These are phyloP conservation scores for Columbina picui DNA, from an alignment of 2,113 vertebrate genomes.

Conservation along the genomic window DNA sequence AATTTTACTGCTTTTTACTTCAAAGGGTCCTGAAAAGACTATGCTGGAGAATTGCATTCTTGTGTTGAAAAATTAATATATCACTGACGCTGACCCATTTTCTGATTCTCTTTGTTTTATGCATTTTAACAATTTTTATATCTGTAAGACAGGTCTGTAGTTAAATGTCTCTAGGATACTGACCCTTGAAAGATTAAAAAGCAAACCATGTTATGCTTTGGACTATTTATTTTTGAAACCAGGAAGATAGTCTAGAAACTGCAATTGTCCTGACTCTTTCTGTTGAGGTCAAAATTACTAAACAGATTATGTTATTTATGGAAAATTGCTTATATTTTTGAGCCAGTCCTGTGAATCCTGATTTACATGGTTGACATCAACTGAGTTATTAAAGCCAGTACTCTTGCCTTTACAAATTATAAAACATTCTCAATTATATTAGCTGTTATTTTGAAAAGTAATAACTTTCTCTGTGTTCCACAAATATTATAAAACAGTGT, in stretches of 20 bases:
- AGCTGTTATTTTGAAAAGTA: not conserved
- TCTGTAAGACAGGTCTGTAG: conserved; percentile 32
- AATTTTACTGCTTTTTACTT: conserved; percentile 74
- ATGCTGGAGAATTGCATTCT: conserved; percentile 56
- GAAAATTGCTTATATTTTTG: not conserved
- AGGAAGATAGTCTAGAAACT: not conserved
- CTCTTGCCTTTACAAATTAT: not conserved
- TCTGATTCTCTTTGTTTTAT: conserved; percentile 56
- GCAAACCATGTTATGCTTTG: not conserved
- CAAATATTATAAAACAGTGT: not conserved
- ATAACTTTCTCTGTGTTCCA: not conserved
- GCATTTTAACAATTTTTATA: conserved; percentile 69
- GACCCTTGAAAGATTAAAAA: conserved; percentile 36
- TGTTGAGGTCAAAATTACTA: not conserved
- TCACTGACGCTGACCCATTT: conserved; percentile 77
- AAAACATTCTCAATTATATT: not conserved
- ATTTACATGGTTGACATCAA: not conserved
- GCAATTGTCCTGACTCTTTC: not conserved
- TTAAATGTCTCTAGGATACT: conserved; percentile 29
- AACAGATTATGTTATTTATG: not conserved
- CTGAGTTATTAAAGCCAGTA: not conserved
- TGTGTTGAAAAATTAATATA: conserved; percentile 79
- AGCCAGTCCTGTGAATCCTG: not conserved
- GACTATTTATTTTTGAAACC: not conserved
- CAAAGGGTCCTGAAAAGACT: conserved; percentile 68